Conservation (phyloP, 1,140 invertebrate genomes). For the Bombus pyrosoma region DNA sequence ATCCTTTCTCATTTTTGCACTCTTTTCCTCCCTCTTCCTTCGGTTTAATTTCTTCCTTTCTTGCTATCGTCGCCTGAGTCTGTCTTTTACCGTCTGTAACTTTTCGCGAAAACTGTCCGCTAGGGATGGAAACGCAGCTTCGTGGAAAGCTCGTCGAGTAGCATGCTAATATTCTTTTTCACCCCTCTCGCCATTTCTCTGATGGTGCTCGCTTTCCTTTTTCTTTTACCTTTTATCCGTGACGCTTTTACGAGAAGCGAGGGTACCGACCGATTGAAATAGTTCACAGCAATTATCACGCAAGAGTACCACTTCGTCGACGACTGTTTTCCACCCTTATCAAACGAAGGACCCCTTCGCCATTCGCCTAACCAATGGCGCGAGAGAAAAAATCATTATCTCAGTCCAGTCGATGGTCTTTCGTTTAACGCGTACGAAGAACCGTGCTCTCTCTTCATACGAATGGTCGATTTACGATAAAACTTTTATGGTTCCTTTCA, state of each 20-base stretch:
- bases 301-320: constrained; percentile 25
- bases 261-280: constrained; percentile 74
- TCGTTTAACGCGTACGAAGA: constrained; percentile 13
- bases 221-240: constrained; percentile 35
- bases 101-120: constrained; percentile 35
- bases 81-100: constrained; percentile 22
- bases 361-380: constrained; percentile 63
- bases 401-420: not conserved
- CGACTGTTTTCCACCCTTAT: constrained; percentile 63
- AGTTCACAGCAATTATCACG: constrained; percentile 78
- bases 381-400: constrained; percentile 69
- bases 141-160: constrained; percentile 65
- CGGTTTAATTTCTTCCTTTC: constrained; percentile 43
- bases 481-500: constrained; percentile 45
- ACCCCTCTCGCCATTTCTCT: constrained; percentile 36
- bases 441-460: not conserved
- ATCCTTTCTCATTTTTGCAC: not conserved
- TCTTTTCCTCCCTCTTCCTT: not conserved
- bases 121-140: constrained; percentile 54
- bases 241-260: constrained; percentile 70
- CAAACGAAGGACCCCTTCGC: constrained; percentile 34
- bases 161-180: constrained; percentile 78
- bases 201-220: not conserved
- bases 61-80: not conserved
- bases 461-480: constrained; percentile 46